A percentile compares a stretch with the other conserved stretches of the same genome.
Conservation (phyloP, 2,797 vertebrate species). For the Parauchenoglanis punctatus region DNA sequence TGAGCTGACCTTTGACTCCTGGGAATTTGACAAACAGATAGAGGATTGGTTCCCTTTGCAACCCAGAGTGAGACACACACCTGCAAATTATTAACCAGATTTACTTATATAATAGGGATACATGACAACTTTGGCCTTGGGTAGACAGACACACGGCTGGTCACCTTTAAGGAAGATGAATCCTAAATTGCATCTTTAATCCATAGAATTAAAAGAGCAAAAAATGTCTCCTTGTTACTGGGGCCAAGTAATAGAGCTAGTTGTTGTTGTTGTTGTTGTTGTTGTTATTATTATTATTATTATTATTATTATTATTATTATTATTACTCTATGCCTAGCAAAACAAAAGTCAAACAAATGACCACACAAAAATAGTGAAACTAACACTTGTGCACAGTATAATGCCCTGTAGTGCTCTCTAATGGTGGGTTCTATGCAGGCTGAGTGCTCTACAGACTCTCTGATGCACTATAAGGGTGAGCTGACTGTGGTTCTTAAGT, state of each 20-base stretch:
- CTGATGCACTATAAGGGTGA: constrained; percentile 95
- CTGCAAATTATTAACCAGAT: neutral
- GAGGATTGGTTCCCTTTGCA: constrained; percentile 91
- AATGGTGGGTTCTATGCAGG: constrained; percentile 65
- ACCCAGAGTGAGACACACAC: constrained; percentile 81
- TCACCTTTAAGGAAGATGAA: neutral
- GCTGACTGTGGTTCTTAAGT: constrained; percentile 88
- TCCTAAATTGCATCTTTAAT: neutral
- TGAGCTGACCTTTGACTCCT: constrained; percentile 92
- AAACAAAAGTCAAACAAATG: neutral
- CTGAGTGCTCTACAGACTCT: constrained; percentile 77
- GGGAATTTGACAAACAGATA: constrained; percentile 89
- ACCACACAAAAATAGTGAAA: neutral
- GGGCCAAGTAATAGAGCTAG: neutral
- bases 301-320: too few species aligned
- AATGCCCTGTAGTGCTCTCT: constrained; percentile 1
- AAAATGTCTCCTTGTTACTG: neutral
- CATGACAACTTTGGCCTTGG: neutral
- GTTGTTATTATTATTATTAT: too few species aligned
- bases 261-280: neutral
- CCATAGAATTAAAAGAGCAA: neutral
- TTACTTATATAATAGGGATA: neutral
- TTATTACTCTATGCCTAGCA: neutral
- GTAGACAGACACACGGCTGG: neutral
- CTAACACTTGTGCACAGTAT: neutral